These are phyloP conservation scores for Hypomecis punctinalis DNA, from an alignment of 2,888 invertebrate genomes.

Conservation along the genomic window DNA sequence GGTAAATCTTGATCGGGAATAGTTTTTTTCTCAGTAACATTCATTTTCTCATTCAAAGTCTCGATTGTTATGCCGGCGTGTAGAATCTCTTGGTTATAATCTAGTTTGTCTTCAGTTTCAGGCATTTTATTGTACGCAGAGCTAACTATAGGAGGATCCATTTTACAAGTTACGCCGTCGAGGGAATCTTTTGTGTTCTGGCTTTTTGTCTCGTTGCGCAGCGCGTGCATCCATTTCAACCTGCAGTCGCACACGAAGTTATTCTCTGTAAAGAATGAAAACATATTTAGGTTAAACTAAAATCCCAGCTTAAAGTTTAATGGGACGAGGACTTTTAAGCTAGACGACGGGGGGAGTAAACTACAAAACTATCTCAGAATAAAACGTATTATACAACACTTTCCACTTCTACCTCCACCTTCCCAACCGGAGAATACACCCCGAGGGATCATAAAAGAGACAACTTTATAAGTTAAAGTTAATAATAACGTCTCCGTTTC, in stretches of 20 bases:
- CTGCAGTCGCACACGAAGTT: slow-evolving; percentile 93
- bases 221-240: slow-evolving; percentile 90
- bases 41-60: slow-evolving; percentile 67
- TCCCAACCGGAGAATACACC: slow-evolving; percentile 61
- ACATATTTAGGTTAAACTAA: slow-evolving; percentile 32
- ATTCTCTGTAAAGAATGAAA: slow-evolving; percentile 87
- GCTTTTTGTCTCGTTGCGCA: slow-evolving; percentile 91
- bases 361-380: slow-evolving; percentile 47
- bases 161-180: slow-evolving; percentile 89
- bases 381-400: slow-evolving; percentile 55
- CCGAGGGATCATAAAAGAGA: slow-evolving; percentile 71
- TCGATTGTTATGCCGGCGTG: slow-evolving; percentile 72
- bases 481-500: slow-evolving; percentile 68
- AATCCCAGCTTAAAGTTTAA: slow-evolving; percentile 29
- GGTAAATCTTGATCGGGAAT: slow-evolving; percentile 54
- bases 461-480: slow-evolving; percentile 74
- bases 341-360: slow-evolving; percentile 18
- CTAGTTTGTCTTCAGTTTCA: slow-evolving; percentile 62
- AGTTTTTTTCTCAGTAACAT: slow-evolving; percentile 65
- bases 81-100: slow-evolving; percentile 70
- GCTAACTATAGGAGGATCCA: slow-evolving; percentile 83
- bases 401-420: slow-evolving; percentile 52
- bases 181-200: slow-evolving; percentile 87
- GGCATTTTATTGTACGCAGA: slow-evolving; percentile 80
- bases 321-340: slow-evolving; percentile 30